phyloP scores from a whole-genome alignment of 2,888 invertebrate genomes.

The Hybos culiciformis region DNA sequence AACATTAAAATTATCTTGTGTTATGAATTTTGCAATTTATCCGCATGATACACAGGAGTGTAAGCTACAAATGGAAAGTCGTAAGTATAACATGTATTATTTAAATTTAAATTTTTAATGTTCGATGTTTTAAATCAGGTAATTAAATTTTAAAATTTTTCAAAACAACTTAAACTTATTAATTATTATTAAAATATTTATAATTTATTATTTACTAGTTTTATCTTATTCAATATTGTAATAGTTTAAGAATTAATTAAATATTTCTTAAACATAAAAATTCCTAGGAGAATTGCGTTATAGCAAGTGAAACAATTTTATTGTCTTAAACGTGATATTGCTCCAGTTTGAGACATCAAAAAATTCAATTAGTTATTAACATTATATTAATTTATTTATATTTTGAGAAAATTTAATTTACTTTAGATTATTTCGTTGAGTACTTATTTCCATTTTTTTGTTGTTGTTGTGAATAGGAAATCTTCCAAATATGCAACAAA shows the following conservation, averaged over 20 bases:
- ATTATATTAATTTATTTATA: no score
- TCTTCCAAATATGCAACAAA: no score
- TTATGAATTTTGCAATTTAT: slow-evolving; percentile 89
- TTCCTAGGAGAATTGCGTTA: not conserved
- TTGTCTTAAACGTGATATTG: no score
- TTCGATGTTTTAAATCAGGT: not conserved
- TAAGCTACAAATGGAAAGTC: slow-evolving; percentile 85
- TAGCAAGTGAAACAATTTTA: not conserved
- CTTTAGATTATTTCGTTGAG: no score
- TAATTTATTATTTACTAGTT: not conserved
- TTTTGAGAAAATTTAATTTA: no score
- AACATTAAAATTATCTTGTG: slow-evolving; percentile 75
- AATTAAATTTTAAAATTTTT: not conserved
- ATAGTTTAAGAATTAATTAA: not conserved
- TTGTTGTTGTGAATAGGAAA: no score
- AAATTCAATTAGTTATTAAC: no score
- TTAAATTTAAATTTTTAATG: not conserved
- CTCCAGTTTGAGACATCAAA: no score
- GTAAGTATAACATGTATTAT: slow-evolving; percentile 49
- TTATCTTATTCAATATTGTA: not conserved
- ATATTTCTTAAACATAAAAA: not conserved
- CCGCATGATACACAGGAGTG: slow-evolving; percentile 92
- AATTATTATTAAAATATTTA: no score
- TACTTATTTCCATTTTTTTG: no score
- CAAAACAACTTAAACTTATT: no score